Conservation (phyloP, 2,888 invertebrate species). For the Coleophora flavipennella region DNA sequence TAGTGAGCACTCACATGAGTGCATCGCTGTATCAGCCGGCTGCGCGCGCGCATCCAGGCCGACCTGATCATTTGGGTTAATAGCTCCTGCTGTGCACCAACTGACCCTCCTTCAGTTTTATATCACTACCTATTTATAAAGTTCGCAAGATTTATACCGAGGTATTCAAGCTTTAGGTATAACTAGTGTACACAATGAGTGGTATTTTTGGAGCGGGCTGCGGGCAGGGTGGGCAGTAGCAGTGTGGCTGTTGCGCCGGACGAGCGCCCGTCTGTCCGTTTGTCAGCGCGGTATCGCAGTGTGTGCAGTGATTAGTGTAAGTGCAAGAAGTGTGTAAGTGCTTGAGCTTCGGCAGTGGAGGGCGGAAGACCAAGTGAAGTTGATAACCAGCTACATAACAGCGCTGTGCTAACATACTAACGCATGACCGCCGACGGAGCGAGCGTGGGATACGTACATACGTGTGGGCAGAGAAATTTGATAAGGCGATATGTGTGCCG, state of each 20-base stretch:
- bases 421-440: slow-evolving; percentile 38
- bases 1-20: not conserved
- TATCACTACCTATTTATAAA: slow-evolving; percentile 45
- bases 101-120: slow-evolving; percentile 17
- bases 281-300: slow-evolving; percentile 23
- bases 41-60: slow-evolving; percentile 19
- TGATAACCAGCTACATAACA: slow-evolving; percentile 29
- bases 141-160: slow-evolving; percentile 47
- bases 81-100: slow-evolving; percentile 21
- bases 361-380: slow-evolving; percentile 39
- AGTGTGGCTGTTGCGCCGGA: slow-evolving; percentile 43
- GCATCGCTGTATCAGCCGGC: not conserved
- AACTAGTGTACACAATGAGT: slow-evolving; percentile 66
- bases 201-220: slow-evolving; percentile 57
- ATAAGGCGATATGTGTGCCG: slow-evolving; percentile 54
- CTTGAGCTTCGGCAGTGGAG: slow-evolving; percentile 45
- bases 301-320: slow-evolving; percentile 30
- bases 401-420: slow-evolving; percentile 63
- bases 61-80: slow-evolving; percentile 28
- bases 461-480: slow-evolving; percentile 67
- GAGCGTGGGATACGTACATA: slow-evolving; percentile 37
- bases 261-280: slow-evolving; percentile 38
- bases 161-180: slow-evolving; percentile 36
- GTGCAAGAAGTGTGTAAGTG: slow-evolving; percentile 50
- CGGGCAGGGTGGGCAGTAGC: slow-evolving; percentile 32